Base-by-base conservation (phyloP, 2,113 vertebrate species). In the Ariopsis seemanni region DNA sequence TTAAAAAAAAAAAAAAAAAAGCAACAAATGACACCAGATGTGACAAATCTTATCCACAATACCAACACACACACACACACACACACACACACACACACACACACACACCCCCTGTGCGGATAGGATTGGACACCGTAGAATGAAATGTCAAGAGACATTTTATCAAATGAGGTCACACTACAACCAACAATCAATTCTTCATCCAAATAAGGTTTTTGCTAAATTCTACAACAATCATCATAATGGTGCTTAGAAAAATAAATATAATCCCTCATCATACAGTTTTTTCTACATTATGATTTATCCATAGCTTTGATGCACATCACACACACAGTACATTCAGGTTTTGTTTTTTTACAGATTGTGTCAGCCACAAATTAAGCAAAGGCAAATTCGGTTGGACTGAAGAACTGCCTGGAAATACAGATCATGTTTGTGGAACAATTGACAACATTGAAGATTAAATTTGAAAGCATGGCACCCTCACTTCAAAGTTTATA, bases 241-340 rank as follows among this genome's bases (percentile, higher is more conserved):
- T 30, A 81, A 62, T 82, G 22, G 18, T 72, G 67, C 79, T 79
- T 89, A 87, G 34, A 87, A 91, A 89, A 87, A 88, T 84, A 89
- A 86, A 89, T 82, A 88, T 17, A 82, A 83, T 89, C 27, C 79
- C 22, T 58, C n/a, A 27, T 63, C 25, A 78, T 84, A 75, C 22
- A 79, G 52, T 88, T 63, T 53, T 53, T 48, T 52, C 57, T 48
- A n/a, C 7, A n/a, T 58, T 50, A 17, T 84, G 42, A 65, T 48
- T 58, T n/a, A 34, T 25, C 53, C 60, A 80, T 4, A 71, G 48
- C 11, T 83, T 53, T 22, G 57, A 80, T 34, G 12, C 27, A 81
- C 25, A 34, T 48, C 2, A 55, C 67, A 27, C 60, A 87, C 74
- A 30, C 57, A 80, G n/a, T 30, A 74, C 87, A 82, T 34, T 55